Base-by-base conservation (phyloP, 2,113 vertebrate species). In the Thryonomys swinderianus region DNA sequence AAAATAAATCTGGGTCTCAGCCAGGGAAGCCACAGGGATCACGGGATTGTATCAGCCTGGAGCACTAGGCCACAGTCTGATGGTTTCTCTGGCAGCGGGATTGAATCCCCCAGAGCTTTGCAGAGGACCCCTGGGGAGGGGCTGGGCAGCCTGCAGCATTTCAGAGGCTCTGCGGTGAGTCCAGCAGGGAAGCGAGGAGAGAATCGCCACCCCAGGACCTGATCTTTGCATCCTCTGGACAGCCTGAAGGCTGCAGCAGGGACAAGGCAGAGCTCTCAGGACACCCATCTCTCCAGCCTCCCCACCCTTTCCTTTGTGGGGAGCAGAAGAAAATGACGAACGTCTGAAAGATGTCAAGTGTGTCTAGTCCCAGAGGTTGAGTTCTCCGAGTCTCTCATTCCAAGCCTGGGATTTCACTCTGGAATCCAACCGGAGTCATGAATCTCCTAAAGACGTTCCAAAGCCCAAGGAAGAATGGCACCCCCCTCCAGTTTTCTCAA, bases 301-400 rank as follows among this genome's bases (percentile, higher is more conserved):
- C 78, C 55, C 62, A 61, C 69, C 55, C 40, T 45, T 6, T 20
- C 66, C 17, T 20, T 30, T 0, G 3, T 17, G 34, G 79, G 30
- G 34, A 55, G 57, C 5, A 40, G 92, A 83, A 17, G 23, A 27
- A 32, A 34, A 1, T 18, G 9, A 11, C 1, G 13, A 51, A 21
- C 0, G 10, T 55, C 45, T 89, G 17, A 93, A 91, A 90, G n/a
- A n/a, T 1, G 67, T 40, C 48, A 85, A 34, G 76, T 30, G 12
- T 7, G 59, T 92, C 96, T 93, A 42, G 76, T 88, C 78, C 67
- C 85, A 78, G 45, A 79, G 25, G 48, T 16, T 18, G 66, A 80
- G 61, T 37, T 34, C 64, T 87, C 12, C 0, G 21, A 92, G 64
- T 8, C 62, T 45, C 69, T 45, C 30, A 1, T 69, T n/a, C 61